A percentile compares a stretch with the other conserved stretches of the same genome.
Conservation (phyloP, 2,113 vertebrate genomes). For the Indri indri region DNA sequence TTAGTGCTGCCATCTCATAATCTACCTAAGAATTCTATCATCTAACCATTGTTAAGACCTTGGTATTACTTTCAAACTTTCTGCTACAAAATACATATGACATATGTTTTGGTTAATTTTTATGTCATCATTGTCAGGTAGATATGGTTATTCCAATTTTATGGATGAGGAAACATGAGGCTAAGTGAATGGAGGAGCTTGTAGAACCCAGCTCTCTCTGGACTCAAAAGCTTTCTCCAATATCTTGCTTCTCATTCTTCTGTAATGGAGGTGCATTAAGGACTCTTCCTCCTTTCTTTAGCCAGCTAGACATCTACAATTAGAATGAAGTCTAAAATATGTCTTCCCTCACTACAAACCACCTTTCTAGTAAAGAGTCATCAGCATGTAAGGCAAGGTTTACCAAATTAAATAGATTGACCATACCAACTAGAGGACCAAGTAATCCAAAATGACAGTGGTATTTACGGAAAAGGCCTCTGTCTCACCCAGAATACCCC, state of each 20-base stretch:
- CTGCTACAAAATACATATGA: not conserved
- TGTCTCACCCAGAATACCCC: not conserved
- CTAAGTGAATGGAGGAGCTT: not conserved
- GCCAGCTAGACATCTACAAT: not conserved
- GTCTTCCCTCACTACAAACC: not conserved
- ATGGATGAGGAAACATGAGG: not conserved
- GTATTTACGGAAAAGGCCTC: not conserved
- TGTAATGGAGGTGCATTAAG: not conserved
- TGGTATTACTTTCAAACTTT: not conserved
- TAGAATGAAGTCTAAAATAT: not conserved
- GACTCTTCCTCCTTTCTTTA: not conserved
- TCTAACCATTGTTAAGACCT: not conserved
- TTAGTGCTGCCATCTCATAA: conserved; percentile 6
- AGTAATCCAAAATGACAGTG: not conserved
- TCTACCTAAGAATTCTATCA: not conserved
- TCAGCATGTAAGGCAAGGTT: not conserved
- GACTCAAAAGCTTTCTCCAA: not conserved
- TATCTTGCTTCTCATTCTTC: not conserved
- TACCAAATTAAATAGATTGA: not conserved
- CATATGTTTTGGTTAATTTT: not conserved
- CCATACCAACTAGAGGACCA: not conserved
- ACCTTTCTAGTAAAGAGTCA: not conserved
- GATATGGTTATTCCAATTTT: conserved; percentile 10
- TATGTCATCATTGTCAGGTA: not conserved
- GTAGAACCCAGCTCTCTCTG: not conserved